Evolutionary conservation across 2,113 vertebrate genomes (phyloP), one percentile per base, ranked within the genome.

Genomic region (Coreoperca whiteheadi): DNA sequence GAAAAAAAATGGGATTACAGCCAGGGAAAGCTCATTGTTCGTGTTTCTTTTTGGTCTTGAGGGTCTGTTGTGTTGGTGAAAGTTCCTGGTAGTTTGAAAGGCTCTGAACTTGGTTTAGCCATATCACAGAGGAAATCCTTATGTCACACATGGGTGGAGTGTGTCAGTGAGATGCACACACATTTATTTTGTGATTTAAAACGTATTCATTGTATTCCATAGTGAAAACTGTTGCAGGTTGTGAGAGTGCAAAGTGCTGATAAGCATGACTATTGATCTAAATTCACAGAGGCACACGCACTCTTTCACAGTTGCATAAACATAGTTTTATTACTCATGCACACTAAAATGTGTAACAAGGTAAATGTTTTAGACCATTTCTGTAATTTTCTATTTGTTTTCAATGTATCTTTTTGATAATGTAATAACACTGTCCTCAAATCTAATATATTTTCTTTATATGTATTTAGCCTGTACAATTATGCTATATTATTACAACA

Each of bases 1-100:
- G 61, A 63, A 70, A 81, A 73, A 71, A 79, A 70, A 41, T 23
- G 51, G 81, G 74, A 90, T 84, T 79, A 77, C 41, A 80, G 75
- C 80, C 73, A 79, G 63, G 57, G 43, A 82, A 82, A 74, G 34
- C 57, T 81, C 57, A 87, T 83, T 57, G 73, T 81, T 81, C 1
- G 39, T 81, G 41, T 81, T 74, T 87, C 15, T 71, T 71, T 80
- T 83, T 82, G 81, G 63, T 86, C 74, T 57, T 81, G 4, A 66
- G 41, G 46, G 71, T 77, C 25, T 83, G 32, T 85, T 88, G 41
- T 84, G 61, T 74, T 82, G 60, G 61, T 88, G 71, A 4, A 77
- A 69, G 57, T 63, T 87, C 57, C 72, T 78, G 9, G 43, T 77
- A 53, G 30, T 88, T 83, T 74, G 21, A 75, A 70, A 74, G 41